A percentile compares a stretch with the other conserved stretches of the same genome.
Evolutionary conservation across 2,888 invertebrate species (phyloP).

Genomic region (Phaedon cochleariae): DNA sequence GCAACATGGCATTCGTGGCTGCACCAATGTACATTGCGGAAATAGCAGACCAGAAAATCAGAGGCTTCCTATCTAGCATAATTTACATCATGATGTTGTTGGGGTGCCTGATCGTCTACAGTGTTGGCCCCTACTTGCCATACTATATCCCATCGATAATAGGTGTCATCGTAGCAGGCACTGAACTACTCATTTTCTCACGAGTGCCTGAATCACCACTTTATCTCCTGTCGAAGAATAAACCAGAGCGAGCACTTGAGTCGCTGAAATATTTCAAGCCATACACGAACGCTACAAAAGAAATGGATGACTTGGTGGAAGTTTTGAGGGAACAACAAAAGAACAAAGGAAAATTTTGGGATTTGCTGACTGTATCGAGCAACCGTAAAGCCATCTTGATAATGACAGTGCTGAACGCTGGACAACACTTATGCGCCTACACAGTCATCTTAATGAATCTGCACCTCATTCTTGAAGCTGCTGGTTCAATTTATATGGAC

Average conservation of each 20-base stretch:
- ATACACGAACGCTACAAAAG: conserved; percentile 50
- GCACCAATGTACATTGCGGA: conserved; percentile 60
- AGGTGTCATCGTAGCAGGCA: conserved; percentile 50
- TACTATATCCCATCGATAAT: conserved; percentile 55
- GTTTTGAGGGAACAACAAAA: conserved; percentile 54
- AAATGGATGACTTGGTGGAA: conserved; percentile 53
- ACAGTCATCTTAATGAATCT: conserved; percentile 61
- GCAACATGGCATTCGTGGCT: conserved; percentile 58
- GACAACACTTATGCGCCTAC: conserved; percentile 59
- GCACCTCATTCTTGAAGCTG: conserved; percentile 56
- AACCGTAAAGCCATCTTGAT: conserved; percentile 58
- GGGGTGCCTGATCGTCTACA: conserved; percentile 55
- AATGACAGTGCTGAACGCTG: conserved; percentile 57
- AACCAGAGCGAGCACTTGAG: conserved; percentile 51
- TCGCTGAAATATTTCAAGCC: conserved; percentile 51
- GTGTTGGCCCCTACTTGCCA: conserved; percentile 54
- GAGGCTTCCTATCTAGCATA: conserved; percentile 57
- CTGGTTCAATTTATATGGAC: conserved; percentile 54
- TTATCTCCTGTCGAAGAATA: conserved; percentile 53
- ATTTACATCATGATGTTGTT: conserved; percentile 59
- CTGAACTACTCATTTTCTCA: conserved; percentile 54
- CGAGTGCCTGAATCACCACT: conserved; percentile 60
- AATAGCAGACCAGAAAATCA: conserved; percentile 58
- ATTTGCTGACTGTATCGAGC: conserved; percentile 55
- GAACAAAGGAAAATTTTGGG: conserved; percentile 55